A percentile compares a stretch with the other conserved stretches of the same genome.
Evolutionary conservation across 2,797 vertebrate species (phyloP).

Genomic region (Platalea minor): DNA sequence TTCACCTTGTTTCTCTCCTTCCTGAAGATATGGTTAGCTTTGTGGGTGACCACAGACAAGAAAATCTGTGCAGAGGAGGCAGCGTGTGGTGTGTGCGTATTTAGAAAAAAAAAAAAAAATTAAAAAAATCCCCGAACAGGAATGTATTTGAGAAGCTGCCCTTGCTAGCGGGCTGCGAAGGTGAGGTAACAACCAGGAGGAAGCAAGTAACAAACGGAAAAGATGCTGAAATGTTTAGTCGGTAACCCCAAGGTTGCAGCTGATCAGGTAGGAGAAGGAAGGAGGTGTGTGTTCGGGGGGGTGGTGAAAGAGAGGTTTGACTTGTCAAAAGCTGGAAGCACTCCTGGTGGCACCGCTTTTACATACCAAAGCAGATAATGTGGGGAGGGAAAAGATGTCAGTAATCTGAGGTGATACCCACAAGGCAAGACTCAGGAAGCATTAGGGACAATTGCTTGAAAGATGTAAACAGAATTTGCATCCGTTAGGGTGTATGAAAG

Average conservation of each 20-base stretch:
- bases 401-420: neutral
- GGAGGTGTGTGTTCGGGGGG: neutral
- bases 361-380: neutral
- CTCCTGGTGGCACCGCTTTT: neutral
- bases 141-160: neutral
- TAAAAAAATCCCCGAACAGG: rapidly evolving
- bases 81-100: neutral
- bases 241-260: neutral
- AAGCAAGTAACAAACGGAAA: neutral
- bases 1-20: neutral
- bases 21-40: neutral
- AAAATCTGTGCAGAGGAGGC: constrained; percentile 22
- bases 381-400: neutral
- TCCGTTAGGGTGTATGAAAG: neutral
- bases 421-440: neutral
- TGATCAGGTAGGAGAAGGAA: neutral
- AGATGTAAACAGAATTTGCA: constrained; percentile 9
- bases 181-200: neutral
- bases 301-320: neutral
- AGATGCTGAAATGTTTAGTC: neutral
- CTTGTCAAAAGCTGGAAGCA: neutral
- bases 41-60: constrained; percentile 53
- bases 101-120: neutral
- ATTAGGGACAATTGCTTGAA: neutral
- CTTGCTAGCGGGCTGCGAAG: neutral